Base-by-base conservation (phyloP, 2,113 vertebrate species). In the Epinephelus cyanopodus region DNA sequence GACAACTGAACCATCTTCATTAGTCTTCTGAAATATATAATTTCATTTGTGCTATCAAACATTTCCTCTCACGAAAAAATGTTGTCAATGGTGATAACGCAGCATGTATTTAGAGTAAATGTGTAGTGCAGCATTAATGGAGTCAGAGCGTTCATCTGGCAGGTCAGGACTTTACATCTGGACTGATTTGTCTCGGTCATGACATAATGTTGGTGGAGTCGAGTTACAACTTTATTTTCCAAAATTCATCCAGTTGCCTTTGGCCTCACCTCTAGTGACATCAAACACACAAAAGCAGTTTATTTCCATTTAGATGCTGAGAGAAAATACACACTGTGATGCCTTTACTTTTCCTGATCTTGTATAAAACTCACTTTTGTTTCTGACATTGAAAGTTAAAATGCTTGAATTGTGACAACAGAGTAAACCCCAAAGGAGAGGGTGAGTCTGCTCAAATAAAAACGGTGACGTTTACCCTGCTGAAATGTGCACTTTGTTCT, bases 91-190 rank as follows among this genome's bases (percentile, higher is more conserved):
- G 13, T 23, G 12, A 21, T 54, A 25, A 42, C 23, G 56, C 33
- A 17, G 39, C 11, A 45, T 45, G 42, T 25, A 14, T 52, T 64
- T 67, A 25, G 33, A 37, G 33, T 37, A 37, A 42, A 77, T 10
- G 1, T 65, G 18, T 25, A 54, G 23, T 48, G 39, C 39, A 17
- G 27, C 3, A 4, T 23, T 25, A 33, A 23, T n/a, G 23, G 37
- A 77, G 77, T 71, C 63, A 74, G 7, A 9, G 52, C 50, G 76
- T 77, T 83, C 58, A 47, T 88, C n/a, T 87, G 86, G 80, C 69
- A 72, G 73, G 66, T 75, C 42, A 29, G 19, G 25, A 25, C 47
- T 67, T 29, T 70, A 89, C 89, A 92, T 90, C 90, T 92, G 89
- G 87, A 84, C n/a, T 29, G 56, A 85, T 77, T 81, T 60, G 72